A percentile compares a stretch with the other conserved stretches of the same genome.
Evolutionary conservation across 2,888 invertebrate species (phyloP).

Genomic region (Seladonia tumulorum): DNA sequence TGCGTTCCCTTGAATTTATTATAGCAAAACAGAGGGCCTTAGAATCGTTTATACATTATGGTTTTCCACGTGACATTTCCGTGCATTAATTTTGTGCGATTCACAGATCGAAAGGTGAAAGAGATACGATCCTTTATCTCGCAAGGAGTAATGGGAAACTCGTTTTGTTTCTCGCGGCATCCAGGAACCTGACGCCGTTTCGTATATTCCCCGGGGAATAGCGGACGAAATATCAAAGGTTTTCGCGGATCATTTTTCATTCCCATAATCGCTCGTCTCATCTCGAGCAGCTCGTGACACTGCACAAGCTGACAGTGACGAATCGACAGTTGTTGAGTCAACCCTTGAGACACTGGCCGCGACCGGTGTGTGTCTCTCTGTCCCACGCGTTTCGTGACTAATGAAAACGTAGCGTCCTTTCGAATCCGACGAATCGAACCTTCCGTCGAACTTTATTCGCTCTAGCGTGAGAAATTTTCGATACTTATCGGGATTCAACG

Average conservation of each 20-base stretch:
- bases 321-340: conserved; percentile 82
- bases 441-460: conserved; percentile 27
- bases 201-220: conserved; percentile 53
- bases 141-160: conserved; percentile 20
- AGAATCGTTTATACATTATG: too few species aligned
- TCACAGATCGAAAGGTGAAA: conserved; percentile 2
- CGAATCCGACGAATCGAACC: conserved; percentile 42
- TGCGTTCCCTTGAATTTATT: too few species aligned
- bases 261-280: conserved; percentile 82
- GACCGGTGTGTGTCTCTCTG: conserved; percentile 52
- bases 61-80: conserved; percentile 19
- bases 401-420: conserved; percentile 65
- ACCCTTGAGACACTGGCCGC: conserved; percentile 78
- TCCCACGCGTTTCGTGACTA: conserved; percentile 68
- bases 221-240: conserved; percentile 75
- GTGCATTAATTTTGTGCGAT: background rate
- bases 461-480: conserved; percentile 42
- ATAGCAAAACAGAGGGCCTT: too few species aligned
- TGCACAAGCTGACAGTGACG: conserved; percentile 83
- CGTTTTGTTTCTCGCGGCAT: conserved; percentile 44
- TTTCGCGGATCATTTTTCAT: conserved; percentile 85
- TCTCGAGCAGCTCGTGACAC: conserved; percentile 81
- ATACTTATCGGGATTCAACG: background rate
- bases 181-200: conserved; percentile 61
- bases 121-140: conserved; percentile 24